Percentiles rank a stretch among this genome's conserved stretches.
Conservation (phyloP, 2,113 vertebrate species). For the Galeopterus variegatus region DNA sequence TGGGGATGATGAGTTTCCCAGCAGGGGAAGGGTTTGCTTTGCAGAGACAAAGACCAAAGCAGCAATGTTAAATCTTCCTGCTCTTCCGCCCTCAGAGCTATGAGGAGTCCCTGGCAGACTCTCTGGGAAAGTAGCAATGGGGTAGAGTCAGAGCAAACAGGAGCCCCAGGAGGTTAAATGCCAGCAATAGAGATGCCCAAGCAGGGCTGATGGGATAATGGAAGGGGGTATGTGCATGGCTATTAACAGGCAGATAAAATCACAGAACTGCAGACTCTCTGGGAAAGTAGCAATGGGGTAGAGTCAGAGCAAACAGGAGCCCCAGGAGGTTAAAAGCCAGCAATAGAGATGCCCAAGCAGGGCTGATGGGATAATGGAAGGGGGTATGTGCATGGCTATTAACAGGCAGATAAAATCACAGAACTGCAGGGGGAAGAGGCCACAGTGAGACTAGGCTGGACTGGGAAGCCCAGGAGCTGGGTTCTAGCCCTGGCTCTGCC, state of each 20-base stretch:
- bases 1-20: conserved; percentile 85
- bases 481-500: background rate
- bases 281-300: conserved; percentile 8
- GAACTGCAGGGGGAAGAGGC: background rate
- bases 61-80: conserved; percentile 83
- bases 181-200: conserved; percentile 34
- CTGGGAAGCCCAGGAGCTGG: background rate
- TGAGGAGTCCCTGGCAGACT: conserved; percentile 71
- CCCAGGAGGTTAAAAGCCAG: conserved; percentile 70
- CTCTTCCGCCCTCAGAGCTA: conserved; percentile 60
- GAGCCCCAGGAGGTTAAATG: conserved; percentile 73
- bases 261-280: conserved; percentile 44
- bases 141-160: conserved; percentile 63
- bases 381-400: conserved; percentile 5
- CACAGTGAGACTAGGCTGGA: background rate
- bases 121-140: background rate
- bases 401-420: conserved; percentile 51
- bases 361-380: conserved; percentile 67
- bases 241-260: conserved; percentile 61
- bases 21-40: conserved; percentile 83
- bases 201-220: conserved; percentile 67
- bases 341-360: conserved; percentile 27
- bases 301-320: conserved; percentile 64
- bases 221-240: background rate
- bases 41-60: conserved; percentile 82